Evolutionary conservation across 2,113 vertebrate species (phyloP).

Genomic region (Pterocles orientalis): DNA sequence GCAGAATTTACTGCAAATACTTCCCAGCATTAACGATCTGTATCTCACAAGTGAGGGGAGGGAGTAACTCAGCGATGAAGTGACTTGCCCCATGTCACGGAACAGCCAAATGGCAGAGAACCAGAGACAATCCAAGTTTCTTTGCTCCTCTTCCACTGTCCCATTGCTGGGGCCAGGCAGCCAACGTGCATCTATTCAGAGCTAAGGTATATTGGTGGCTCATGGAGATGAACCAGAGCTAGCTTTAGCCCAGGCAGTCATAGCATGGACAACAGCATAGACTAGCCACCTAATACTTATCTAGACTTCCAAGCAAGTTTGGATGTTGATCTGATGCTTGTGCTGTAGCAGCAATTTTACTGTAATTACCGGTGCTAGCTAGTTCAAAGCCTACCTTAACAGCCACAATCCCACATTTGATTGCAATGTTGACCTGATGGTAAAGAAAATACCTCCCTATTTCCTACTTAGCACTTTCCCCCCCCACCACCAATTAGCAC

Average conservation of each 20-base stretch:
- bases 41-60: background rate
- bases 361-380: background rate
- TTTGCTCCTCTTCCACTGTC: background rate
- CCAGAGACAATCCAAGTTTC: background rate
- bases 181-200: rapidly evolving
- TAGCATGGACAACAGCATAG: background rate
- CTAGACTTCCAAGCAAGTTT: background rate
- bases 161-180: background rate
- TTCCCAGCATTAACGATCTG: background rate
- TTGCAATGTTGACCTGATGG: background rate
- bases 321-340: background rate
- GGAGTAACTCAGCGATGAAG: background rate
- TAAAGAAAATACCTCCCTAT: background rate
- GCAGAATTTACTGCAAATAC: background rate
- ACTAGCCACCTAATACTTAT: background rate
- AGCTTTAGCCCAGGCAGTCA: background rate
- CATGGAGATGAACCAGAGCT: background rate
- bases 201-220: background rate
- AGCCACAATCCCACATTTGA: background rate
- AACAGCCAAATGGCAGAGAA: background rate
- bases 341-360: background rate
- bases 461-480: background rate
- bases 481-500: background rate
- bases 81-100: background rate
- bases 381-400: background rate